Conservation (phyloP, 2,113 vertebrate genomes). For the Charadrius vociferus region DNA sequence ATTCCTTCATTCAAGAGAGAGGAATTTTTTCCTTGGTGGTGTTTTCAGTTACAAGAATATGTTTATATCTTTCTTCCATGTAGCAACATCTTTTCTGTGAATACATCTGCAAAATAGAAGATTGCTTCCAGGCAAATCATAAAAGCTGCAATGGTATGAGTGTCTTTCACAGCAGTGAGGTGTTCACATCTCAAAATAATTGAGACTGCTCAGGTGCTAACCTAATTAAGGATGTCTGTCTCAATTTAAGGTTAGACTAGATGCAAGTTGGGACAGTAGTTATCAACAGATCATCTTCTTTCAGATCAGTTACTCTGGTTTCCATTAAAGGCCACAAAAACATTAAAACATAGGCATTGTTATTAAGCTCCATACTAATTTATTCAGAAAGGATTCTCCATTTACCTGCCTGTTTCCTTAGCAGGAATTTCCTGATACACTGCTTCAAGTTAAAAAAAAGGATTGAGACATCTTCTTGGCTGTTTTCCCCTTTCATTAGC, state of each 20-base stretch:
- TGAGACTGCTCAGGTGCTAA: not conserved
- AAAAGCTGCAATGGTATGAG: not conserved
- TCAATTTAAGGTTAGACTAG: not conserved
- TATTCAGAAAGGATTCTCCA: not conserved
- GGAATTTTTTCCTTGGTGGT: not conserved
- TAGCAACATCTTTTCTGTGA: not conserved
- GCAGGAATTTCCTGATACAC: not conserved
- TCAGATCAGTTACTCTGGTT: not conserved
- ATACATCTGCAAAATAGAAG: not conserved
- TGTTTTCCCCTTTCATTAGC: not conserved
- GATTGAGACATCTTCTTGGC: not conserved
- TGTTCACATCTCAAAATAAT: not conserved
- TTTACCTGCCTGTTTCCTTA: not conserved
- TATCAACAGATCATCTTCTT: not conserved
- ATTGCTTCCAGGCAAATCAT: not conserved
- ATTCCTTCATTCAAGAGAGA: not conserved
- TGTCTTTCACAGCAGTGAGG: not conserved
- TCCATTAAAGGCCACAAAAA: not conserved
- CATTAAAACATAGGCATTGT: not conserved
- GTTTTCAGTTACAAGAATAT: not conserved
- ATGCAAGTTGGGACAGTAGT: not conserved
- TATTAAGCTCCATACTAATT: not conserved
- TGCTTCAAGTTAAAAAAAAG: not conserved
- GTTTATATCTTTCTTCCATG: not conserved
- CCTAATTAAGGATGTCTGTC: not conserved